Conservation (phyloP, 2,797 vertebrate species). For the Aeoliscus strigatus region DNA sequence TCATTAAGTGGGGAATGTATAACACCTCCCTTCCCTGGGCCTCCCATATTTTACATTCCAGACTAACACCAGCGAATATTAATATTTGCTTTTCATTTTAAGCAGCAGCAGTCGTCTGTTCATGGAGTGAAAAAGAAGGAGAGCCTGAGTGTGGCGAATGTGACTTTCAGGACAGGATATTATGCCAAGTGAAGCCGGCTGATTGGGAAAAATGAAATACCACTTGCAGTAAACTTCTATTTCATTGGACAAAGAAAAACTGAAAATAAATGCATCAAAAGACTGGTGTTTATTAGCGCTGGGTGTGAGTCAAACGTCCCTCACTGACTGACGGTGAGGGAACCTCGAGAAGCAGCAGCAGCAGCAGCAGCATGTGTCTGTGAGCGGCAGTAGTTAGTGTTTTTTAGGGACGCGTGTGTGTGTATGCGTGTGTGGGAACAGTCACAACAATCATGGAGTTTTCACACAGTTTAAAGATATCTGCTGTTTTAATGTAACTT, state of each 20-base stretch:
- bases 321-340: constrained; percentile 32
- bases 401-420: too few species aligned
- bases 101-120: constrained; percentile 58
- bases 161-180: constrained; percentile 69
- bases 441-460: constrained; percentile 40
- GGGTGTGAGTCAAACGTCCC: constrained; percentile 9
- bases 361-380: constrained; percentile 13
- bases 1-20: constrained; percentile 67
- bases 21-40: constrained; percentile 63
- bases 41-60: constrained; percentile 69
- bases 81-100: constrained; percentile 85
- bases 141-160: constrained; percentile 42
- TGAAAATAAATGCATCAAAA: constrained; percentile 35
- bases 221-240: constrained; percentile 29
- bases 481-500: too few species aligned
- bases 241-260: constrained; percentile 20
- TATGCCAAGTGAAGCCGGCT: constrained; percentile 38
- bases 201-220: constrained; percentile 34
- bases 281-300: constrained; percentile 10
- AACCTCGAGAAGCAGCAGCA: too few species aligned
- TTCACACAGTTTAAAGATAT: too few species aligned
- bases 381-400: constrained; percentile 13
- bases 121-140: constrained; percentile 35
- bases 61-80: constrained; percentile 71
- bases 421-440: too few species aligned